Evolutionary conservation across 2,797 vertebrate genomes (phyloP), one percentile per base, ranked within the genome.

Genomic region (Tenualosa ilisha): DNA sequence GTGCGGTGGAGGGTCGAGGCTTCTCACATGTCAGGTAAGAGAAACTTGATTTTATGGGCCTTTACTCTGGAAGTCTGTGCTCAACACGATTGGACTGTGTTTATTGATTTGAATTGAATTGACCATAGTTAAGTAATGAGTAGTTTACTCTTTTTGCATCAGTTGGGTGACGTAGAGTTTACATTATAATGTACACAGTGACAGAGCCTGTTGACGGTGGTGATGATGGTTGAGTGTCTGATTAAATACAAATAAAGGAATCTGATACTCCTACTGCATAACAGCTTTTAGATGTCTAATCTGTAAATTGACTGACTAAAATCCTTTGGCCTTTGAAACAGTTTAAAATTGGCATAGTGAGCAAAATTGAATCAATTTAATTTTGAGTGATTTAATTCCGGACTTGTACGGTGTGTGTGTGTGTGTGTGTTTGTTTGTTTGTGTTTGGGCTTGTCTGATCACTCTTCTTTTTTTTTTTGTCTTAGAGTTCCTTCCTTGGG

Each of bases 1-100:
- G 92, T 93, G 87, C 86, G 89, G 82, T 88, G 90, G 93, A 96
- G 95, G 96, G 40, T 17, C 20, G 37, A 46, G 15, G 40, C 20
- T 40, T 43, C 72, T 46, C 40, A 3, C 20, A 6, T 79, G 46
- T 79, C 37, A 22, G 72, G 72, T 79, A 79, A 79, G 72, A 79
- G 7, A 31, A 72, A 79, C 13, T 0, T 8, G 7, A 11, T 2
- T 8, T n/a, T 11, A 6, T 26, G 8, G 22, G 3, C 31, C 31
- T 72, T 3, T 79, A 0, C 17, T 20, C 40, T 22, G 15, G 2
- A 6, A 6, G 15, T 43, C 37, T 22, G 68, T 17, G 11, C 3
- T 17, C 3, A 11, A 6, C 68, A 17, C 0, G 0, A 15, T 72
- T 20, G 31, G 31, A 68, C 13, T n/a, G n/a, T n/a, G n/a, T 31